Evolutionary conservation across 2,113 vertebrate genomes (phyloP).

Genomic region (Phrynocephalus versicolor): DNA sequence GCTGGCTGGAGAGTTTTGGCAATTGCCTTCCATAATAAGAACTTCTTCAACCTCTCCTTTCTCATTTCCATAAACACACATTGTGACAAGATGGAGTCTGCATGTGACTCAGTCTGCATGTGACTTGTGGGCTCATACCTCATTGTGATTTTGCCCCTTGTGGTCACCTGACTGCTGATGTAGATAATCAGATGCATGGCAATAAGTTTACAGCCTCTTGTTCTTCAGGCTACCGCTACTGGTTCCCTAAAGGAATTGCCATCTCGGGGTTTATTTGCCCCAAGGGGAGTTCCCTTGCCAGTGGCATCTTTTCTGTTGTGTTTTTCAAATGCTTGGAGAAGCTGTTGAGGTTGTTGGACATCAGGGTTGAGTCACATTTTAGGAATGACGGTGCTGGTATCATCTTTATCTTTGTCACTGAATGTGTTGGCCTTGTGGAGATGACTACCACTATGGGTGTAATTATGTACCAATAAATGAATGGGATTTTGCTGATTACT

Average conservation of each 20-base stretch:
- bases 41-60: neutral
- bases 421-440: slow-evolving; percentile 9
- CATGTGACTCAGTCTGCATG: neutral
- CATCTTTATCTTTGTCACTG: slow-evolving; percentile 10
- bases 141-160: neutral
- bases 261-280: neutral
- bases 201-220: neutral
- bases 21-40: neutral
- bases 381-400: neutral
- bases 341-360: neutral
- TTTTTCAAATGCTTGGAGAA: neutral
- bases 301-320: neutral
- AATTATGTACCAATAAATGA: neutral
- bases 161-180: neutral
- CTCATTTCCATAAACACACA: too few species aligned
- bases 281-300: neutral
- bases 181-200: neutral
- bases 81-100: neutral
- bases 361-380: neutral
- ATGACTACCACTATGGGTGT: neutral
- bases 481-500: neutral
- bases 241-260: neutral
- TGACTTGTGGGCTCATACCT: neutral
- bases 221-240: neutral
- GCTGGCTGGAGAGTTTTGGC: neutral